These are phyloP conservation scores for Pocillopora damicornis DNA, from an alignment of 64 coral and sea anemone species.

Conservation along the genomic window DNA sequence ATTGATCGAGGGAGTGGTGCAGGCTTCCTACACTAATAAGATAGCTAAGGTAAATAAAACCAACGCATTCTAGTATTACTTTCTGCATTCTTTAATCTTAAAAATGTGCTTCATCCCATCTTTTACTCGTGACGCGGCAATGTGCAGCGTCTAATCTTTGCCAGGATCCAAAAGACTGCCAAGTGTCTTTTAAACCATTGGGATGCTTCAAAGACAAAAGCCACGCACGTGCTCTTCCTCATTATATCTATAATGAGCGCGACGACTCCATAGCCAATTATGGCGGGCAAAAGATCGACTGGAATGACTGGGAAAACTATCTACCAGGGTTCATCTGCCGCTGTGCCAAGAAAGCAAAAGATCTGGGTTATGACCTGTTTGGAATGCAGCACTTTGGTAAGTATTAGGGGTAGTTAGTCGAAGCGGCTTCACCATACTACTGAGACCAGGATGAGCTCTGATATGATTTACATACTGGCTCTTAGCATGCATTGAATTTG, in stretches of 20 bases:
- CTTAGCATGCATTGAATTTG: no score
- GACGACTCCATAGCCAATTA: conserved; percentile 20
- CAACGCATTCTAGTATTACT: no score
- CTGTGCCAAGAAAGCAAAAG: conserved; percentile 50
- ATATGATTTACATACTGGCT: no score
- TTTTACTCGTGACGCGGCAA: no score
- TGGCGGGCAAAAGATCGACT: conserved; percentile 28
- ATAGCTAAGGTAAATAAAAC: no score
- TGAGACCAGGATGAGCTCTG: neutral
- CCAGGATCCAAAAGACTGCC: neutral
- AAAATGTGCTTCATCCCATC: no score
- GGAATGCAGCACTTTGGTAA: conserved; percentile 68
- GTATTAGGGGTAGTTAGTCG: neutral
- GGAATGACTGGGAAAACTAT: conserved; percentile 48
- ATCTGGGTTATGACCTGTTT: conserved; percentile 49
- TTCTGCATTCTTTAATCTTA: no score
- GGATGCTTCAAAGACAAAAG: conserved; percentile 38
- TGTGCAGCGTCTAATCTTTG: neutral
- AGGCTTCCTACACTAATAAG: no score
- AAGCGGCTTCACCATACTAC: neutral
- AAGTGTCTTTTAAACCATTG: conserved; percentile 25
- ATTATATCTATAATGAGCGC: conserved; percentile 67
- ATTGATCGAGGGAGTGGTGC: no score
- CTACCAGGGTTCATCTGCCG: conserved; percentile 48
- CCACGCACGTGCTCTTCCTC: conserved; percentile 15